Percentiles rank a stretch among this genome's conserved stretches.
These are phyloP conservation scores for Agrypnus murinus DNA, from an alignment of 2,888 invertebrate species.

Conservation along the genomic window DNA sequence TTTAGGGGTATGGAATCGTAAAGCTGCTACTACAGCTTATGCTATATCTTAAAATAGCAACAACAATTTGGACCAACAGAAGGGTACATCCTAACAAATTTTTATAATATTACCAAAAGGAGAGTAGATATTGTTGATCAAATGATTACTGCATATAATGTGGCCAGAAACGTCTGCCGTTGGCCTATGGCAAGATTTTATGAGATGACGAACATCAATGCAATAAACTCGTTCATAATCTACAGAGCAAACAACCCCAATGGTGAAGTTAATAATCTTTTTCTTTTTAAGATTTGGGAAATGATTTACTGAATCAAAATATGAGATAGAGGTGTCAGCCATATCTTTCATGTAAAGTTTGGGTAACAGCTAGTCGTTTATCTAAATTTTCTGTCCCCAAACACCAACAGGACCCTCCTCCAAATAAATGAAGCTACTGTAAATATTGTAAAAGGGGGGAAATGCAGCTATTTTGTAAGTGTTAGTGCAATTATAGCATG, in stretches of 20 bases:
- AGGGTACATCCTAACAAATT: no score
- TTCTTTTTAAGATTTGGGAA: slow-evolving; percentile 1
- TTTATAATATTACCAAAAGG: no score
- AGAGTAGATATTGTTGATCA: no score
- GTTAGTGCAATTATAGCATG: no score
- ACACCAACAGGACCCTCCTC: not conserved
- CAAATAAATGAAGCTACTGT: not conserved
- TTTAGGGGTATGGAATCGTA: no score
- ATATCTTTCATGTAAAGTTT: not conserved
- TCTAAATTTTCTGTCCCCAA: not conserved
- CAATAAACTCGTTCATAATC: not conserved
- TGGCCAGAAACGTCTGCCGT: not conserved
- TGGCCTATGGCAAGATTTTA: slow-evolving; percentile 7
- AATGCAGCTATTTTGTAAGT: not conserved
- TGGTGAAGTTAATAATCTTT: not conserved
- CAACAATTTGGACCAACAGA: no score
- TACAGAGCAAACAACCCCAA: not conserved
- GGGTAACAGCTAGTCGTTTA: not conserved
- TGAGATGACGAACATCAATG: not conserved
- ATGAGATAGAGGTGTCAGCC: not conserved
- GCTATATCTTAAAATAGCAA: no score
- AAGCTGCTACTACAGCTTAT: no score
- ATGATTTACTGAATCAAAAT: not conserved
- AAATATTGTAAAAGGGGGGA: not conserved
- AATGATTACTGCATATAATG: no score